phyloP scores from a whole-genome alignment of 2,888 invertebrate genomes.

The Anagyrus pseudococci region DNA sequence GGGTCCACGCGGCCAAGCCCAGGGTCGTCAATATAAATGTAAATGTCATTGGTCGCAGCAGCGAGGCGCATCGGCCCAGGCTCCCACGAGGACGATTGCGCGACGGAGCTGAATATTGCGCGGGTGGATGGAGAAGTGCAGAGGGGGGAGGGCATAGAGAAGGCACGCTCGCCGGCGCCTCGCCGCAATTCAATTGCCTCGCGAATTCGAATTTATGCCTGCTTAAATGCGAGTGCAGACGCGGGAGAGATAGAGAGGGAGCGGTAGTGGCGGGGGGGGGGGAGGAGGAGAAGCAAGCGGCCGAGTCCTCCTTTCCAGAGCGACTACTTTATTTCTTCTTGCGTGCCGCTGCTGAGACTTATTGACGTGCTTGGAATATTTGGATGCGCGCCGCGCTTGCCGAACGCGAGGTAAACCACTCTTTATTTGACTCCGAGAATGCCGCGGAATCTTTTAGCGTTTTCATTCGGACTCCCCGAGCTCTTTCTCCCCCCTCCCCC shows the following conservation, averaged over 20 bases:
- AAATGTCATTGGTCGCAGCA: constrained; percentile 52
- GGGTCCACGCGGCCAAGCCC: too few relatives aligned
- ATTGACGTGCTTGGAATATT: too few relatives aligned
- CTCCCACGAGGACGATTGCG: constrained; percentile 51
- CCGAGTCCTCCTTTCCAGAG: too few relatives aligned
- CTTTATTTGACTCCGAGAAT: too few relatives aligned
- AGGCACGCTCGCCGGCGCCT: neutral
- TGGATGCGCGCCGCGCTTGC: too few relatives aligned
- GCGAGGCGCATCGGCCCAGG: constrained; percentile 46
- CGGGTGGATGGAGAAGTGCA: neutral
- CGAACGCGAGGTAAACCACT: too few relatives aligned
- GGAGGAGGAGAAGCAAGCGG: neutral
- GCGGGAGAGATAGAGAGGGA: neutral
- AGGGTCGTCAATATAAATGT: constrained; percentile 61
- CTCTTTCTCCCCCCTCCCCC: too few relatives aligned
- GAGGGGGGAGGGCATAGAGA: too few relatives aligned
- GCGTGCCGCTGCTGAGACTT: too few relatives aligned
- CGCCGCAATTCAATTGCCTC: constrained; percentile 28
- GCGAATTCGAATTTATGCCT: constrained; percentile 31
- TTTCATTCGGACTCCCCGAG: too few relatives aligned
- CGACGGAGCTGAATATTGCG: constrained; percentile 34
- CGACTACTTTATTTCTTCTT: too few relatives aligned
- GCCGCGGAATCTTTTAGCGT: too few relatives aligned
- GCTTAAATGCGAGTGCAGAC: constrained; percentile 24
- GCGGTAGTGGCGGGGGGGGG: neutral